Conservation (phyloP, 2,113 vertebrate genomes). For the Antennarius striatus region DNA sequence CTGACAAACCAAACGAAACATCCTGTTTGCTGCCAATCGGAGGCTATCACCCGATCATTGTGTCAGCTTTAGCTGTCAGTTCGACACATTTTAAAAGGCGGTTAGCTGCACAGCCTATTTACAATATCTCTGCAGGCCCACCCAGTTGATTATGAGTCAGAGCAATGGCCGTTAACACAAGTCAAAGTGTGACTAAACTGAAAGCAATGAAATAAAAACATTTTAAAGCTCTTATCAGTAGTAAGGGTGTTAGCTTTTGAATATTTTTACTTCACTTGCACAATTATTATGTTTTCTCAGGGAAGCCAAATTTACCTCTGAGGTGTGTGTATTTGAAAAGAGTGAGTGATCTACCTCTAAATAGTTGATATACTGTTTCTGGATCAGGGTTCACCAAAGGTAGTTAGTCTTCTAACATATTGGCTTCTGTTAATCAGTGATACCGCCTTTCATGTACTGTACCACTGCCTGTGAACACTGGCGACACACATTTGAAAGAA, state of each 20-base stretch:
- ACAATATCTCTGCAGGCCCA: constrained; percentile 30
- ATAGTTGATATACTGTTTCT: constrained; percentile 39
- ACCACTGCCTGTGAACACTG: constrained; percentile 49
- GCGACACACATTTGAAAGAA: constrained; percentile 60
- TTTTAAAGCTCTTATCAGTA: constrained; percentile 14
- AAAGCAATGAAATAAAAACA: constrained; percentile 29
- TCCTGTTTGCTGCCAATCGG: constrained; percentile 56
- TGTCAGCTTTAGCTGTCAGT: not conserved
- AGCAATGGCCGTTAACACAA: constrained; percentile 19
- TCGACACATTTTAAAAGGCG: constrained; percentile 18
- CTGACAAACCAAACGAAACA: constrained; percentile 39
- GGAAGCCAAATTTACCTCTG: not conserved
- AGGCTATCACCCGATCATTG: constrained; percentile 1
- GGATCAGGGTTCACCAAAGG: constrained; percentile 49
- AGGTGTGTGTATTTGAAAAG: constrained; percentile 21
- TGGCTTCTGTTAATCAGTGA: constrained; percentile 73
- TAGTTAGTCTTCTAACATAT: constrained; percentile 38
- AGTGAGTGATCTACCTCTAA: constrained; percentile 4
- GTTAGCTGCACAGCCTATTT: constrained; percentile 22
- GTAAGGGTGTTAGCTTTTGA: constrained; percentile 21
- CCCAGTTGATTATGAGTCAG: constrained; percentile 60
- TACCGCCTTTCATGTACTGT: constrained; percentile 55
- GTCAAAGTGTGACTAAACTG: constrained; percentile 42
- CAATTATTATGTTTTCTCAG: constrained; percentile 18
- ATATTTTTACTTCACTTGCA: constrained; percentile 24